Evolutionary conservation across 2,888 invertebrate genomes (phyloP).

Genomic region (Cotesia congregata): DNA sequence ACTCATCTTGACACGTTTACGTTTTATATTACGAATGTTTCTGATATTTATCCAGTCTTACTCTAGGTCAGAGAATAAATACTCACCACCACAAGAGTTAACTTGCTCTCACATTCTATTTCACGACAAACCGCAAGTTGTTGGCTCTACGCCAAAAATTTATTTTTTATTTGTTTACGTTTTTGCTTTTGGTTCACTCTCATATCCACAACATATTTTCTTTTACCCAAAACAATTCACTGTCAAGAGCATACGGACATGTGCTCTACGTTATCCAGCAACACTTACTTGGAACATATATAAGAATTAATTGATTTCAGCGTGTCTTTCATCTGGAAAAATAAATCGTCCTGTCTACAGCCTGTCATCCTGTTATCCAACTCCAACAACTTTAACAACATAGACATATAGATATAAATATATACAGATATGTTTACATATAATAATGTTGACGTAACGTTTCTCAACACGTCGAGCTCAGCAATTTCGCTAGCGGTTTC

Average conservation of each 20-base stretch:
- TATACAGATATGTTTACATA: slow-evolving; percentile 18
- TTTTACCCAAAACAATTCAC: background rate
- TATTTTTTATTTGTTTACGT: background rate
- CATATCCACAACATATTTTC: background rate
- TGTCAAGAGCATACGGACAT: slow-evolving; percentile 1
- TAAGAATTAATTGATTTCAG: slow-evolving; percentile 18
- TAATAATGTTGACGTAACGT: slow-evolving; percentile 27
- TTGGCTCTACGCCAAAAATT: slow-evolving; percentile 11
- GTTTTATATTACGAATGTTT: background rate
- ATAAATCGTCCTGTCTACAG: slow-evolving; percentile 15
- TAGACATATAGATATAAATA: background rate
- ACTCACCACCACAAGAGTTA: background rate
- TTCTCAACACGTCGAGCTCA: slow-evolving; percentile 28
- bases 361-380: slow-evolving; percentile 3
- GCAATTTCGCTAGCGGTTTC: slow-evolving; percentile 35
- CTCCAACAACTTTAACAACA: background rate
- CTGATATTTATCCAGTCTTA: background rate
- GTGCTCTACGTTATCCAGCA: background rate
- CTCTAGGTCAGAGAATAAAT: background rate
- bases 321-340: slow-evolving; percentile 15
- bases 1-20: background rate
- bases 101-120: slow-evolving; percentile 5
- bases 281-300: background rate
- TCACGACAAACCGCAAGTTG: background rate
- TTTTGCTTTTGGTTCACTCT: background rate